Percentiles rank a stretch among this genome's conserved stretches.
Conservation (phyloP, 2,797 vertebrate genomes). For the Delichon dasypus region DNA sequence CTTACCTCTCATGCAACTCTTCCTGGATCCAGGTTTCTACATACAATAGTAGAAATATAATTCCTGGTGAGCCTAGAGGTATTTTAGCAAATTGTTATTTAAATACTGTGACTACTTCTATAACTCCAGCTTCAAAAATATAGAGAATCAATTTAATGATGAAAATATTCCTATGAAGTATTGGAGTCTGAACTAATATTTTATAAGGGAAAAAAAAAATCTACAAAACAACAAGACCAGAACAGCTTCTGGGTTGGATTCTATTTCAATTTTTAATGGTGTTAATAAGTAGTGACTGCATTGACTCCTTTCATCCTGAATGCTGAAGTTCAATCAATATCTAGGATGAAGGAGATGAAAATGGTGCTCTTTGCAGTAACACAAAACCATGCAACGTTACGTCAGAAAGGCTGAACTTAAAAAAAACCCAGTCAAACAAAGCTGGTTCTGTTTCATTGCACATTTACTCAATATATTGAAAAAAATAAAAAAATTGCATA, state of each 20-base stretch:
- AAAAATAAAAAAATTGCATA: neutral
- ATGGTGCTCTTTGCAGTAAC: neutral
- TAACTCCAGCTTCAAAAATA: neutral
- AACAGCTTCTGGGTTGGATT: neutral
- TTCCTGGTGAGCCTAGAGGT: neutral
- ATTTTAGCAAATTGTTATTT: neutral
- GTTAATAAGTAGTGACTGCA: neutral
- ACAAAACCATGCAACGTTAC: neutral
- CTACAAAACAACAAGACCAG: neutral
- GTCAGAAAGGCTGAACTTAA: neutral
- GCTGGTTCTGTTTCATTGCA: neutral
- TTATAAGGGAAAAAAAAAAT: neutral
- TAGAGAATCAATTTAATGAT: neutral
- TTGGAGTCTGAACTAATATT: neutral
- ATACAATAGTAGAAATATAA: neutral
- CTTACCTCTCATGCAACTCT: neutral
- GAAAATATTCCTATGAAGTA: neutral
- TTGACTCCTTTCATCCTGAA: neutral
- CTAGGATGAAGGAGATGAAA: neutral
- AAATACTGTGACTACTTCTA: neutral
- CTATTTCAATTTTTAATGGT: neutral
- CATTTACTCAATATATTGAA: neutral
- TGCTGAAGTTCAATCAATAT: constrained; percentile 12
- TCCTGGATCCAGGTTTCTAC: neutral
- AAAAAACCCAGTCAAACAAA: neutral